A percentile compares a stretch with the other conserved stretches of the same genome.
These are phyloP conservation scores for Mirza zaza DNA, from an alignment of 2,113 vertebrate species.

Conservation along the genomic window DNA sequence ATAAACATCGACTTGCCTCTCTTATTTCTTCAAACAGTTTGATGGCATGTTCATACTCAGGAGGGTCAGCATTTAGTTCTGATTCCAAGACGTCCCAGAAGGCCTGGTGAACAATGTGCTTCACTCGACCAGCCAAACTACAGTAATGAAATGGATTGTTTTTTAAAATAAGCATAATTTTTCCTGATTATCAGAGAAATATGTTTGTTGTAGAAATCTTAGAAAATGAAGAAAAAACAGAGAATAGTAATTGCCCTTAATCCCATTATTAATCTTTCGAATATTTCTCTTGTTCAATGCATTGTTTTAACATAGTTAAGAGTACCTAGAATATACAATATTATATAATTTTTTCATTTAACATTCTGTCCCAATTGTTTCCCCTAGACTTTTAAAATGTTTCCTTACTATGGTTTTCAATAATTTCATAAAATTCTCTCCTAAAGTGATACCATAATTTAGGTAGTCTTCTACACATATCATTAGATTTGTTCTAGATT, in stretches of 20 bases:
- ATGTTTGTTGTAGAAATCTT: background rate
- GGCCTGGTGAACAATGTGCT: slow-evolving; percentile 91
- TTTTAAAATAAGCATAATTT: background rate
- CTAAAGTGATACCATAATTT: background rate
- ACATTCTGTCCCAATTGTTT: background rate
- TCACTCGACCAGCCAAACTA: slow-evolving; percentile 90
- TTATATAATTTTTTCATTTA: background rate
- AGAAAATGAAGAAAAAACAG: background rate
- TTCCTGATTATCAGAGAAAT: background rate
- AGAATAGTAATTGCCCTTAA: background rate
- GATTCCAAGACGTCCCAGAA: slow-evolving; percentile 94
- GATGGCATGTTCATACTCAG: slow-evolving; percentile 92
- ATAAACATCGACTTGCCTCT: slow-evolving; percentile 85
- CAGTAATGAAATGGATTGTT: background rate
- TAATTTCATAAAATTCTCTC: background rate
- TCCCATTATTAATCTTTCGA: background rate
- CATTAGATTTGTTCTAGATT: background rate
- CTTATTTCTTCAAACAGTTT: slow-evolving; percentile 94
- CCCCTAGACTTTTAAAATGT: background rate
- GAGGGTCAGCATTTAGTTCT: slow-evolving; percentile 92
- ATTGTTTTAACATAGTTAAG: background rate
- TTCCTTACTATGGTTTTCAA: background rate
- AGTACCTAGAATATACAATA: background rate
- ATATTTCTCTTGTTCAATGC: background rate
- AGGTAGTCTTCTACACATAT: background rate